A percentile compares a stretch with the other conserved stretches of the same genome.
Evolutionary conservation across 2,888 invertebrate species (phyloP).

Genomic region (Xestia sexstrigata): DNA sequence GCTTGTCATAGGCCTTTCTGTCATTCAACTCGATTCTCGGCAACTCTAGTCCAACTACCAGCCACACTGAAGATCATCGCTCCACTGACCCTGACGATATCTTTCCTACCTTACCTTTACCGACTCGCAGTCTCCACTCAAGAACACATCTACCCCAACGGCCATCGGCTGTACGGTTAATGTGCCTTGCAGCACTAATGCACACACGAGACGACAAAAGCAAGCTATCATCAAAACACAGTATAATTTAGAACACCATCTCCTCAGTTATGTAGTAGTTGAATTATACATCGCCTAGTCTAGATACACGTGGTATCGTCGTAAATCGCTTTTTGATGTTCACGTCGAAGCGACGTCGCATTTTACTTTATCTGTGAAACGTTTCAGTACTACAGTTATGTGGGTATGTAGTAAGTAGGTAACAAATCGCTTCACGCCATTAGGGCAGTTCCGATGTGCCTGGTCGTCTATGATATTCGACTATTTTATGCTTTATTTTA

Average conservation of each 20-base stretch:
- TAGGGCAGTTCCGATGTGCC: conserved; percentile 21
- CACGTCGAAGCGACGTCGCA: conserved; percentile 42
- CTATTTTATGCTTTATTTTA: conserved; percentile 3
- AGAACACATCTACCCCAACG: neutral
- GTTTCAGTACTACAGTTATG: conserved; percentile 13
- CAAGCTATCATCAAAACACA: conserved; percentile 2
- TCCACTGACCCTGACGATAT: too few species aligned
- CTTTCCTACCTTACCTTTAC: too few species aligned
- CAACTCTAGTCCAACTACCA: too few species aligned
- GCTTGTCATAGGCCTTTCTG: too few species aligned
- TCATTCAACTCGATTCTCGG: too few species aligned
- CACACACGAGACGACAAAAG: neutral
- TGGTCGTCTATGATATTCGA: neutral
- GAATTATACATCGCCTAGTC: conserved; percentile 43
- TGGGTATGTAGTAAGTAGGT: conserved; percentile 7
- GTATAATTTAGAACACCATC: conserved; percentile 5
- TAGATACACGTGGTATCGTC: conserved; percentile 28
- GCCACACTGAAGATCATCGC: too few species aligned
- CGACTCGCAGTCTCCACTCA: too few species aligned
- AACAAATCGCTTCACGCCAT: conserved; percentile 58
- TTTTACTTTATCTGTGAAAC: conserved; percentile 56
- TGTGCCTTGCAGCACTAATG: neutral
- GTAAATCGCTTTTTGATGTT: conserved; percentile 68
- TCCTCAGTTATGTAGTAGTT: conserved; percentile 16
- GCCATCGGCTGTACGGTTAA: neutral